Percentiles rank a stretch among this genome's conserved stretches.
Conservation (phyloP, 2,888 invertebrate genomes). For the Unio delphinus region DNA sequence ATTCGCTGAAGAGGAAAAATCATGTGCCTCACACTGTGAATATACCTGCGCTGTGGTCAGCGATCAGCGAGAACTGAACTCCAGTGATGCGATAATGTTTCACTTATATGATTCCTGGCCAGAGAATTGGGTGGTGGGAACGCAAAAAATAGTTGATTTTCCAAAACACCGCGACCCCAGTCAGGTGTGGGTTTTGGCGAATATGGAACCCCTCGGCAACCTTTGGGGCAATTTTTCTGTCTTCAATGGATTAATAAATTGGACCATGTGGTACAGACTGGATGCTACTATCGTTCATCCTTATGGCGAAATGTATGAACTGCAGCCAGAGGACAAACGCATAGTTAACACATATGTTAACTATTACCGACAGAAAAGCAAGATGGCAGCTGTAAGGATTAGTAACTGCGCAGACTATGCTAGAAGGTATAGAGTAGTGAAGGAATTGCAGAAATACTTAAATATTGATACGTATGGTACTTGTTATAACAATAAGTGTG, state of each 20-base stretch:
- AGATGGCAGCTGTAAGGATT: neutral
- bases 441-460: no score
- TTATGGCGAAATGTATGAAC: neutral
- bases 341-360: neutral
- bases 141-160: no score
- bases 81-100: conserved; percentile 17
- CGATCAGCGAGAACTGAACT: conserved; percentile 11
- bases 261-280: no score
- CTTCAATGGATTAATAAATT: conserved; percentile 7
- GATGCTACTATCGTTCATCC: no score
- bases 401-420: no score
- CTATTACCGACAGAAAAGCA: conserved; percentile 7
- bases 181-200: conserved; percentile 14
- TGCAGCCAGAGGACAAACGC: conserved; percentile 3
- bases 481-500: no score
- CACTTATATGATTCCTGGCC: conserved; percentile 1
- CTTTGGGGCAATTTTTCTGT: conserved; percentile 13
- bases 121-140: no score
- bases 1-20: no score
- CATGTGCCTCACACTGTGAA: no score
- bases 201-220: conserved; percentile 17
- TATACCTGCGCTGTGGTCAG: conserved; percentile 3
- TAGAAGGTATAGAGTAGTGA: no score
- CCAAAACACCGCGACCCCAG: no score
- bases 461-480: no score